These are phyloP conservation scores for Pharmacophagus antenor DNA, from an alignment of 2,888 invertebrate genomes.

Conservation along the genomic window DNA sequence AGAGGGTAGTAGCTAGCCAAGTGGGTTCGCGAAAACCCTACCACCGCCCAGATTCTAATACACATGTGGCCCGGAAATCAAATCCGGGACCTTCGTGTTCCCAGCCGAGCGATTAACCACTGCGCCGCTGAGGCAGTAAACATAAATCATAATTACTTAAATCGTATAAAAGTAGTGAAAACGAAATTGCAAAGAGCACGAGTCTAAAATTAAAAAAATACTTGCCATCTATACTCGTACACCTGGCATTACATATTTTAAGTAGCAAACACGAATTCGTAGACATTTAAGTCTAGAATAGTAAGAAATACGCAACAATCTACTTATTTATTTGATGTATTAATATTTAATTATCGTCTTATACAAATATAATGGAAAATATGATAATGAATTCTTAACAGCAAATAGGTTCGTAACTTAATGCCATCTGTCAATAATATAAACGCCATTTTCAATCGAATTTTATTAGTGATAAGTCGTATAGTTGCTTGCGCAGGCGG, in stretches of 20 bases:
- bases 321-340: slow-evolving; percentile 11
- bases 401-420: slow-evolving; percentile 7
- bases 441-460: slow-evolving; percentile 6
- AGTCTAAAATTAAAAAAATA: background rate
- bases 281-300: background rate
- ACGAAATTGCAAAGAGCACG: too few species aligned
- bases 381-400: slow-evolving; percentile 22
- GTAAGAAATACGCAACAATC: background rate
- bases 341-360: slow-evolving; percentile 24
- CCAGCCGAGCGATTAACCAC: too few species aligned
- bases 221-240: background rate
- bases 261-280: background rate
- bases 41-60: too few species aligned
- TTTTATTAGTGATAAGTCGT: background rate
- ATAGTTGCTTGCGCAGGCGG: slow-evolving; percentile 2
- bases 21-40: too few species aligned
- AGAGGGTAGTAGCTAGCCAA: too few species aligned
- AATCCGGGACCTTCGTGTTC: too few species aligned
- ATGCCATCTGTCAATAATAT: slow-evolving; percentile 17
- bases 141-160: too few species aligned
- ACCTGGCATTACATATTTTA: background rate
- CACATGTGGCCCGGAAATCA: too few species aligned
- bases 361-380: slow-evolving; percentile 23
- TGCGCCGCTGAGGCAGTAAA: too few species aligned
- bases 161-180: too few species aligned